A percentile compares a stretch with the other conserved stretches of the same genome.
These are phyloP conservation scores for Mythimna impura DNA, from an alignment of 2,888 invertebrate species.

Conservation along the genomic window DNA sequence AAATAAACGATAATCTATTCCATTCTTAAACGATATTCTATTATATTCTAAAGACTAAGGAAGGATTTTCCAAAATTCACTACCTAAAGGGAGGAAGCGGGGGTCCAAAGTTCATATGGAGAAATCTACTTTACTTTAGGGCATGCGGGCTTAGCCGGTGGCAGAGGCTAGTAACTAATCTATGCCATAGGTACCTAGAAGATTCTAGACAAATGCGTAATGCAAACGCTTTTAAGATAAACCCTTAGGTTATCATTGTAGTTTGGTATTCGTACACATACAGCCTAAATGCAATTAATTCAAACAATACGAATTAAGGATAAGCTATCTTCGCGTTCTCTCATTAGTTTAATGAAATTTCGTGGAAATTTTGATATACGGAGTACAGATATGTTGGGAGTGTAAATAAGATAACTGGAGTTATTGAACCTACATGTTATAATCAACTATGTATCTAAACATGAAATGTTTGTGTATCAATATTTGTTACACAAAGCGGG, in stretches of 20 bases:
- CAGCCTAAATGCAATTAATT: conserved; percentile 42
- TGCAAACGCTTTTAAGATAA: conserved; percentile 12
- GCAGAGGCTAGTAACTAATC: no score
- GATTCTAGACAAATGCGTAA: conserved; percentile 7
- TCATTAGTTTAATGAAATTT: conserved; percentile 42
- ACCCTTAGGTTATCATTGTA: background rate
- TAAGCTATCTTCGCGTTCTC: conserved; percentile 34
- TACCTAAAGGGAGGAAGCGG: no score
- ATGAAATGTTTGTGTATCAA: conserved; percentile 17
- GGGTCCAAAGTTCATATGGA: no score
- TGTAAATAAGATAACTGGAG: conserved; percentile 34
- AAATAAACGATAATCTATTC: no score
- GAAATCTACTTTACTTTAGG: no score
- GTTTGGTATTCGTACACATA: conserved; percentile 8
- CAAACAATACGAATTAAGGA: conserved; percentile 38
- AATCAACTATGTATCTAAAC: conserved; percentile 12
- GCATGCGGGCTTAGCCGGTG: no score
- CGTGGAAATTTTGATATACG: conserved; percentile 22
- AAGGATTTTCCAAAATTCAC: no score
- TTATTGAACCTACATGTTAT: conserved; percentile 24
- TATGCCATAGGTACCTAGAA: background rate
- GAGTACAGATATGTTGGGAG: background rate
- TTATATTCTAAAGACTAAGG: no score
- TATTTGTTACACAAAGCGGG: background rate
- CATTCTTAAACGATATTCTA: no score